Evolutionary conservation across 2,113 vertebrate genomes (phyloP), one percentile per base, ranked within the genome.

Genomic region (Syrrhaptes paradoxus): DNA sequence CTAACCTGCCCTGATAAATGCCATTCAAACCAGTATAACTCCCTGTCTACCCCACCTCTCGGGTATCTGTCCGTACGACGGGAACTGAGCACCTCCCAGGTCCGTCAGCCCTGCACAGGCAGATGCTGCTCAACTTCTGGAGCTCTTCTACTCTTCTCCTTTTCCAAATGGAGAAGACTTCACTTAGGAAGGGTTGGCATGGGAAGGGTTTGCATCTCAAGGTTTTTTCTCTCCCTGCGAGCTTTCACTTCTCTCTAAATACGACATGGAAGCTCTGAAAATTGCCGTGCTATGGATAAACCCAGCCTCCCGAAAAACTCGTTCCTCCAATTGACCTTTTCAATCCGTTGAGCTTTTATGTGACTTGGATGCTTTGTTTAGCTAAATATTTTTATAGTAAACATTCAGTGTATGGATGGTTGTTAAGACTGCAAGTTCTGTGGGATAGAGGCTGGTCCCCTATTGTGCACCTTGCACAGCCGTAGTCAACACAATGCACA

Each of bases 281-380:
- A n/a, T 75, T 78, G 45, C 26, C 36, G 10, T 72, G 24, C 34
- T 34, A 13, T 57, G 58, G 54, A 73, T 76, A 91, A 89, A 82
- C 6, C 8, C 4, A 75, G 3, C 38, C 80, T 72, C 61, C 58
- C 55, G 91, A 75, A 93, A 87, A 96, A 94, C 87, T 91, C 58
- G 76, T 82, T 89, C 89, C 70, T 94, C 86, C 73, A 61, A 61
- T 61, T 94, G 94, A 89, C 92, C 82, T 95, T 94, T 95, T 73
- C 0, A 0, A 93, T 74, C 43, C 70, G 78, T 32, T 61, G 62
- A 73, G 52, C 76, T 75, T 86, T 68, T 76, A 67, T 81, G 48
- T 68, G 57, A 80, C 75, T 94, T 77, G 87, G 75, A 88, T 80
- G 59, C 51, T 86, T 80, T 38, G 76, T 91, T 90, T 74, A 77